Evolutionary conservation across 1,140 invertebrate genomes (phyloP).

Genomic region (Steinernema feltiae): DNA sequence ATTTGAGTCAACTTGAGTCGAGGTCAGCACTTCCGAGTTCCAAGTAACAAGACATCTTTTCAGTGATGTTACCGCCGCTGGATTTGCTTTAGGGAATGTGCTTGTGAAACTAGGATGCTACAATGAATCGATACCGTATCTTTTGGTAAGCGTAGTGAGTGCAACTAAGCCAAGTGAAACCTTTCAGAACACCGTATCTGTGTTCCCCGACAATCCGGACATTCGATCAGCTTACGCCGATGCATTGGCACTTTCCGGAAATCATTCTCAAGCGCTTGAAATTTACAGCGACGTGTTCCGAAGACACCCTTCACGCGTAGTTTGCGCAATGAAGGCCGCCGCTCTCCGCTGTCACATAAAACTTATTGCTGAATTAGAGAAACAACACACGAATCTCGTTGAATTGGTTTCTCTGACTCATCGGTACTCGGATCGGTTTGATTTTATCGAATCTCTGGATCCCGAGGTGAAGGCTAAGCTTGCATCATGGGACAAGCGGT

Average conservation of each 20-base stretch:
- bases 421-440: neutral
- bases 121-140: neutral
- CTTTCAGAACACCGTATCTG: neutral
- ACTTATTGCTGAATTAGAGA: neutral
- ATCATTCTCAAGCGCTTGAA: neutral
- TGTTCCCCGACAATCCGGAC: neutral
- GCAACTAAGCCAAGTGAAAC: neutral
- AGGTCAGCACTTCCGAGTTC: neutral
- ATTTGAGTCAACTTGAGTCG: neutral
- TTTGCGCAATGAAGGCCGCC: neutral
- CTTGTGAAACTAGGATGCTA: constrained; percentile 7
- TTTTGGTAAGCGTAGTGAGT: neutral
- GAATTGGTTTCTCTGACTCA: neutral
- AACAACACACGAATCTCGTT: neutral
- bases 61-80: neutral
- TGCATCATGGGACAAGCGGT: neutral
- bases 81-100: neutral
- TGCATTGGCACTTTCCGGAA: neutral
- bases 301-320: neutral
- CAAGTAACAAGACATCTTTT: neutral
- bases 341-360: constrained; percentile 1
- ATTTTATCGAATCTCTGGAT: neutral
- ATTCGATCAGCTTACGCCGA: neutral
- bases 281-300: neutral
- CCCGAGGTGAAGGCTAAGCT: neutral